Conservation (phyloP, 2,888 invertebrate species). For the Drosophila demipolita region DNA sequence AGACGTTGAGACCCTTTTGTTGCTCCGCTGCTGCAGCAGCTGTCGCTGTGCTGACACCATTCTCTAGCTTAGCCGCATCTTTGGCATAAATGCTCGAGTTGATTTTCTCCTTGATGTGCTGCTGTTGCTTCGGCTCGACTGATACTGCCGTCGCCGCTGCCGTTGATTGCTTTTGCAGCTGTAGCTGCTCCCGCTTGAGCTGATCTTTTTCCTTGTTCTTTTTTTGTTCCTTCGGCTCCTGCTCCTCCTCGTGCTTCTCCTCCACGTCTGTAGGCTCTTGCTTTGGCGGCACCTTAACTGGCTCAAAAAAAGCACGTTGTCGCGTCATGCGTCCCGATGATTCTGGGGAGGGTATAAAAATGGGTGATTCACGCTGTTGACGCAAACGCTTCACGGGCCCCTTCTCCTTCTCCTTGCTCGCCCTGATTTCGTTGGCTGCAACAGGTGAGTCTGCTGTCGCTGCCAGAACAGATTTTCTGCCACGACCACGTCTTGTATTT, state of each 20-base stretch:
- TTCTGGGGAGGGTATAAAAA: slow-evolving; percentile 83
- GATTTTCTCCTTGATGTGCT: slow-evolving; percentile 64
- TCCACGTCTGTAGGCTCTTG: slow-evolving; percentile 26
- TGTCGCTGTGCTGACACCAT: slow-evolving; percentile 49
- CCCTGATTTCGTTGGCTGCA: slow-evolving; percentile 35
- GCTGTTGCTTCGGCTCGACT: slow-evolving; percentile 11
- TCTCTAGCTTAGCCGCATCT: slow-evolving; percentile 67
- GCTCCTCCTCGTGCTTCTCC: slow-evolving; percentile 12
- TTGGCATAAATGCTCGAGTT: slow-evolving; percentile 70
- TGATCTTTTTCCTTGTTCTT: not conserved
- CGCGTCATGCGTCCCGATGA: slow-evolving; percentile 84
- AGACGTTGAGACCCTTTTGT: slow-evolving; percentile 76
- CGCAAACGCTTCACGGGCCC: slow-evolving; percentile 77
- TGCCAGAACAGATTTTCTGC: slow-evolving; percentile 43
- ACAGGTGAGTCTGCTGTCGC: slow-evolving; percentile 28
- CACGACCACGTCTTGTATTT: slow-evolving; percentile 65
- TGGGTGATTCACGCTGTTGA: slow-evolving; percentile 84
- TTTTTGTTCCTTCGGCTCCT: slow-evolving; percentile 25
- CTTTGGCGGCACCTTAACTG: slow-evolving; percentile 82
- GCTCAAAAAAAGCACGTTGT: slow-evolving; percentile 84
- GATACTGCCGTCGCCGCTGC: not conserved
- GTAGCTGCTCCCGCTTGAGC: not conserved
- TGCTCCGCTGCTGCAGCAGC: slow-evolving; percentile 44
- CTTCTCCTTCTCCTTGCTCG: slow-evolving; percentile 53
- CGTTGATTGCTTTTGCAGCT: not conserved